Percentiles rank a stretch among this genome's conserved stretches.
Conservation (phyloP, 2,113 vertebrate genomes). For the Mustela lutreola region DNA sequence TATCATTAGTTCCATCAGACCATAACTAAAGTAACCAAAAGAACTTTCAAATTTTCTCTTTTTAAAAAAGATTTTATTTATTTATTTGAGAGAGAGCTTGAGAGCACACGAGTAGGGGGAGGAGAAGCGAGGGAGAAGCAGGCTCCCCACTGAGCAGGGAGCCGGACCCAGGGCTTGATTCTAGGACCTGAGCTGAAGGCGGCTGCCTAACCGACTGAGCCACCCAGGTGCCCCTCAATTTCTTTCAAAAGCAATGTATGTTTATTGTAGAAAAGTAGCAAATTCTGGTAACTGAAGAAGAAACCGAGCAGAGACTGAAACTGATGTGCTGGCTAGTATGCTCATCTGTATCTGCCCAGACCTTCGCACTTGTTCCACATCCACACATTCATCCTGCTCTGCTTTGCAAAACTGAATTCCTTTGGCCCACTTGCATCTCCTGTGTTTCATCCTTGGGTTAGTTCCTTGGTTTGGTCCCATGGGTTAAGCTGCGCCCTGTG, state of each 20-base stretch:
- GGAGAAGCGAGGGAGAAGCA: too few relatives aligned
- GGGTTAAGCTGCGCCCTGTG: not conserved
- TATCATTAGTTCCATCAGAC: not conserved
- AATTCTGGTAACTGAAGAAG: slow-evolving; percentile 19
- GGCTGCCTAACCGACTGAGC: not conserved
- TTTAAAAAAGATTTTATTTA: not conserved
- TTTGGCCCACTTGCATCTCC: not conserved
- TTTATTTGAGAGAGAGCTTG: too few relatives aligned
- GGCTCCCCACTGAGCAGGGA: too few relatives aligned
- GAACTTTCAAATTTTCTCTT: not conserved
- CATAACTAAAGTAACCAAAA: slow-evolving; percentile 2
- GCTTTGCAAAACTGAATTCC: slow-evolving; percentile 1
- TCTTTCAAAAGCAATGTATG: slow-evolving; percentile 46
- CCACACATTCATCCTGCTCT: not conserved
- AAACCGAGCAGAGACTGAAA: not conserved
- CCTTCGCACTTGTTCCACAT: not conserved
- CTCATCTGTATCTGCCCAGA: not conserved
- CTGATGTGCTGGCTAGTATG: not conserved
- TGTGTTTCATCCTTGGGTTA: not conserved
- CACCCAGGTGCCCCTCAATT: not conserved
- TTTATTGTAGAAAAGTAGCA: slow-evolving; percentile 22
- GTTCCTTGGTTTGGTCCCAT: not conserved
- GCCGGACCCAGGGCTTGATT: too few relatives aligned
- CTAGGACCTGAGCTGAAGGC: too few relatives aligned
- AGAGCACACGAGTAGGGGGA: too few relatives aligned